Conservation (phyloP, 2,113 vertebrate species). For the Myrmecophaga tridactyla region DNA sequence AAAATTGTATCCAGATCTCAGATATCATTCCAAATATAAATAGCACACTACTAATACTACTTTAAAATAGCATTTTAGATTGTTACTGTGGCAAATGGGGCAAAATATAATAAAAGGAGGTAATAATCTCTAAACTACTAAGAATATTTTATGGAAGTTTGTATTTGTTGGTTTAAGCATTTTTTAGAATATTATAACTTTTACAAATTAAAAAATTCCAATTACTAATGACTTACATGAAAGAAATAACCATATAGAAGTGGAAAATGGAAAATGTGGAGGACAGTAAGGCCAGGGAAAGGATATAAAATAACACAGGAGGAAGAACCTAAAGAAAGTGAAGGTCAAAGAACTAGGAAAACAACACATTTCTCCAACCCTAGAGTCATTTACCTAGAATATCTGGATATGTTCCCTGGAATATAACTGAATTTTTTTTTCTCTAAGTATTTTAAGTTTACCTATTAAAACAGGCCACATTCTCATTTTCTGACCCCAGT, state of each 20-base stretch:
- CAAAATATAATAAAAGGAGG: background rate
- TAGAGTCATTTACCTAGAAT: constrained; percentile 24
- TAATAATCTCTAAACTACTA: constrained; percentile 35
- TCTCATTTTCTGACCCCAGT: constrained; percentile 7
- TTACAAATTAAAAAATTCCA: constrained; percentile 47
- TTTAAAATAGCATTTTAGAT: constrained; percentile 34
- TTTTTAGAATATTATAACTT: background rate
- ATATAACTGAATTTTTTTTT: constrained; percentile 46
- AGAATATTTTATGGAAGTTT: constrained; percentile 28
- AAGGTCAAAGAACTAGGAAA: constrained; percentile 21
- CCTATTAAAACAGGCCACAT: constrained; percentile 32
- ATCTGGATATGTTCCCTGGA: background rate
- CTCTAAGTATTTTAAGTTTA: constrained; percentile 36
- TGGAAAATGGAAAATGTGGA: constrained; percentile 41
- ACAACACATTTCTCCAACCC: background rate
- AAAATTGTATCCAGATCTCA: constrained; percentile 13
- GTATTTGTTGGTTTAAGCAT: background rate
- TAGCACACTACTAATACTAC: background rate
- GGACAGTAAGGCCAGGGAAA: background rate
- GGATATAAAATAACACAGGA: background rate
- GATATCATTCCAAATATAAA: constrained; percentile 45
- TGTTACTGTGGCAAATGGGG: constrained; percentile 28
- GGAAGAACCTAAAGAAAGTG: background rate
- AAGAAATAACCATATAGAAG: background rate
- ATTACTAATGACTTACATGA: constrained; percentile 33